Evolutionary conservation across 2,888 invertebrate genomes (phyloP), one percentile per base, ranked within the genome.

Genomic region (Elmis aenea): DNA sequence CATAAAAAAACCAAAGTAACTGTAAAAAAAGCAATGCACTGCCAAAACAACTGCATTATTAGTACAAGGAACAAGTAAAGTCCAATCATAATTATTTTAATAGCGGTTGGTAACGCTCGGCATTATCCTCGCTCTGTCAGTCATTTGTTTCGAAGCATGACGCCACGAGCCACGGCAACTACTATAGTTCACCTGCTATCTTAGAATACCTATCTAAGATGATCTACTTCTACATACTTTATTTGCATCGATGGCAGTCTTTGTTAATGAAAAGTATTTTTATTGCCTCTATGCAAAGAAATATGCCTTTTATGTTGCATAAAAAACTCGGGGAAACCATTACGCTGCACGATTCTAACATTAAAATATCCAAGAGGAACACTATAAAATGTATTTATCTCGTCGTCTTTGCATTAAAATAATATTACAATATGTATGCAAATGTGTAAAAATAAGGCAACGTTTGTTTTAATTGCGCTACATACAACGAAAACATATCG

Each of bases 101-200:
- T 67, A 61, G 64, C 55, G 61, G 64, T 64, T 61, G 63, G 63
- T 61, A 63, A 64, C 62, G 62, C 60, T 66, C 62, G 61, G 64
- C 66, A 69, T 68, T 69, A 69, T 68, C 66, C 62, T 65, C 68
- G 69, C 68, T 68, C 68, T 68, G 66, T 54, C 67, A 67, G 68
- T 65, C 69, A 69, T 68, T 69, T 68, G 69, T 62, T 68, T 66
- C 69, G 61, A 69, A 69, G 57, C 69, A 69, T 69, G 68, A 69
- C 68, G 69, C 67, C 68, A 68, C 68, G 68, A 68, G 68, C 67
- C 67, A 62, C 55, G 58, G 51, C 55, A 59, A 59, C 60, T 57
- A 59, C 58, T 61, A 62, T 62, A 64, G 61, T 64, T 65, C 64
- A 64, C 64, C 62, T 64, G 65, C 58, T 59, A 59, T 58, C 59